Base-by-base conservation (phyloP, 2,113 vertebrate species). In the Neolamprologus tretocephalus region DNA sequence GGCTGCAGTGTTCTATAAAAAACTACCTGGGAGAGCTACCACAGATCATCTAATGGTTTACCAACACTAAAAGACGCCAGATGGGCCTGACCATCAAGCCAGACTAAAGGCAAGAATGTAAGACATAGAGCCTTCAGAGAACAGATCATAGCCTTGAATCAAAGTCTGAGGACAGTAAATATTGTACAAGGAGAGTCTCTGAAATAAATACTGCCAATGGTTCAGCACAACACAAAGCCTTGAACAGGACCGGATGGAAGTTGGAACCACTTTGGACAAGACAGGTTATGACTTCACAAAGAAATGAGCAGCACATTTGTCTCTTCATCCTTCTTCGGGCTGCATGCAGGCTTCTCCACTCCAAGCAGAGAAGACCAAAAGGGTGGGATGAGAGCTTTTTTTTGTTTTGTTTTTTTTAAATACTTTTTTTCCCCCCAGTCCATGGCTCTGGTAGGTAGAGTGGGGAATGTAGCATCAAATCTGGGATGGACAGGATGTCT, bases 401-500 rank as follows among this genome's bases (percentile, higher is more conserved):
- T 45, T 78, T 55, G 54, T 40, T 11, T 26, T 42, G 21, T 17
- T 26, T 58, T 75, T 81, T 84, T 82, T 58, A 49, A 23, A 42
- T 45, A 33, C 79, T 71, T 80, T 81, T 40, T 12, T 8, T 47
- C 28, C 85, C 12, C 8, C 55, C 28, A 54, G 58, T 93, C 95
- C 93, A 90, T 63, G 58, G 28, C 82, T 91, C 66, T 86, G 90
- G 88, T 85, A 83, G 83, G 75, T 35, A 79, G 82, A 78, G 89
- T 75, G 87, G 47, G 91, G 81, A 89, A 95, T 91, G 91, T 91
- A 81, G 90, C 91, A 66, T 92, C 92, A 47, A 68, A 92, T 91
- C 95, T 91, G 92, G 89, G 94, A 95, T 95, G 95, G 83, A 94
- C 94, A 95, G 91, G 92, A 95, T 94, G 93, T 92, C 93, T 95